Evolutionary conservation across 2,888 invertebrate species (phyloP), one percentile per base, ranked within the genome.

Genomic region (Andrena trimmerana): DNA sequence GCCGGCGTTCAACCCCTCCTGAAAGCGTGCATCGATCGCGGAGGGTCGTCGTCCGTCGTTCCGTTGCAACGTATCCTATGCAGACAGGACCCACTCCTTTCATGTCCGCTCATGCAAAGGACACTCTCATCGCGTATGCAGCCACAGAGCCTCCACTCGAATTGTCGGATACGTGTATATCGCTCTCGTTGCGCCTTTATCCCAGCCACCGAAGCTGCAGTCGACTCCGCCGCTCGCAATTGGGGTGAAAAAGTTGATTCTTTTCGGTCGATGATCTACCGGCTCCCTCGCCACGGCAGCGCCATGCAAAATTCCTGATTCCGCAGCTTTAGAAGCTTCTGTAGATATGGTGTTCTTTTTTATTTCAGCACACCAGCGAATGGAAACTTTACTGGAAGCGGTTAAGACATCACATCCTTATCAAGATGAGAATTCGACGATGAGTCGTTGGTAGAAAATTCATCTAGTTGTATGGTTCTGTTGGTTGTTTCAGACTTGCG

Each of bases 31-130:
- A 90, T 90, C 88, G 90, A 90, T 90, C 73, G 84, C 20, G 86
- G 71, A 84, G 86, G 88, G 89, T 90, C 90, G 90, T 88, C 89
- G 91, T 83, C 89, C 90, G 86, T 83, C 69, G 63, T 84, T 84
- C 89, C 90, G 69, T 84, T 73, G 72, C 79, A 70, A 67, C 84
- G 63, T 80, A 83, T 83, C 83, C 83, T 80, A 73, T 69, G 83
- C 83, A 83, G 84, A 84, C 85, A 84, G 84, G 83, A 85, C 81
- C 78, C 84, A 76, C 85, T 81, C 84, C 80, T 85, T 84, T 85
- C 85, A 80, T 81, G 84, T 78, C 77, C 83, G 83, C 67, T 83
- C 84, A 80, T 80, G 84, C 84, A 85, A 85, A 85, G 83, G 83
- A 84, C 76, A 73, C 84, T 84, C 82, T 84, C 83, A 83, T 84